phyloP scores from a whole-genome alignment of 2,113 vertebrate species.

The Cochlearius cochlearius region DNA sequence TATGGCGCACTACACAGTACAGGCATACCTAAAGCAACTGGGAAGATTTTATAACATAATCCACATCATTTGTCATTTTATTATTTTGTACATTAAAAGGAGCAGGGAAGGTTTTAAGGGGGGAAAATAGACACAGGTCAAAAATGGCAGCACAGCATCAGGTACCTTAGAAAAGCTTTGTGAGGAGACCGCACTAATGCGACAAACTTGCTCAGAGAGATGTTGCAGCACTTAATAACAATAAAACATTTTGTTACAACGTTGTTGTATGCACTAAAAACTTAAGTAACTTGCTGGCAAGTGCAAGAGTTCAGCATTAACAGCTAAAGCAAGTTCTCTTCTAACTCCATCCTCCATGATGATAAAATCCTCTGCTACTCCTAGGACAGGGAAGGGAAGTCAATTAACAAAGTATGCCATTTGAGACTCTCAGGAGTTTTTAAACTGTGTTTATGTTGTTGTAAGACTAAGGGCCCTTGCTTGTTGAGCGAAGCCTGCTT shows the following conservation, averaged over 20 bases:
- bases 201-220: background rate
- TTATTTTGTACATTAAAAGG: background rate
- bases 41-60: background rate
- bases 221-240: background rate
- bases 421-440: background rate
- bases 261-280: background rate
- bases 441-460: background rate
- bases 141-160: background rate
- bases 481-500: background rate
- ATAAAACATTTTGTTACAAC: background rate
- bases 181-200: background rate
- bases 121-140: rapidly evolving
- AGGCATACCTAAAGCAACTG: background rate
- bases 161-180: background rate
- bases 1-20: rapidly evolving
- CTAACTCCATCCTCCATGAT: background rate
- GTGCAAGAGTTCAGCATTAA: background rate
- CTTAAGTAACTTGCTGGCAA: background rate
- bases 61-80: rapidly evolving
- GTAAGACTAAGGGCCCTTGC: background rate
- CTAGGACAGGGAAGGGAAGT: background rate
- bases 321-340: background rate
- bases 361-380: background rate
- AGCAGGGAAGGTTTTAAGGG: background rate
- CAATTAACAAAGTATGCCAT: background rate